Conservation (phyloP, 2,113 vertebrate species). For the Dipodomys merriami region DNA sequence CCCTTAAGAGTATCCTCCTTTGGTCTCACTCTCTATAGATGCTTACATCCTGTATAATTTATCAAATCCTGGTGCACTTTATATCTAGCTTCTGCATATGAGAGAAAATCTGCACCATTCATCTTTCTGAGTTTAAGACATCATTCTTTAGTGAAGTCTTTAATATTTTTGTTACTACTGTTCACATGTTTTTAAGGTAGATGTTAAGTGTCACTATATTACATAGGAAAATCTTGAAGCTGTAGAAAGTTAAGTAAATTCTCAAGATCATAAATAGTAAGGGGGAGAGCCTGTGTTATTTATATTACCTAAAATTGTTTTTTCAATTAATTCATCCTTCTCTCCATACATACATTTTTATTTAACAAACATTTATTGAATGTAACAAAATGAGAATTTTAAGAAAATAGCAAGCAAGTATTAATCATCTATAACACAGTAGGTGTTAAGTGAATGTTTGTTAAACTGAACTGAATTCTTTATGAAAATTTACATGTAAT, state of each 20-base stretch:
- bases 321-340: conserved; percentile 29
- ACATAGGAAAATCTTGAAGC: not conserved
- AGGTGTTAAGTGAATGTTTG: conserved; percentile 67
- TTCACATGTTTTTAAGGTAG: not conserved
- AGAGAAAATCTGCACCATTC: no score
- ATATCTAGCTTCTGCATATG: no score
- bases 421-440: conserved; percentile 66
- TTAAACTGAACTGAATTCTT: conserved; percentile 52
- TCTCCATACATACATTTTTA: conserved; percentile 20
- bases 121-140: not conserved
- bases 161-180: not conserved
- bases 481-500: conserved; percentile 67
- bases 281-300: not conserved
- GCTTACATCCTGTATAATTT: no score
- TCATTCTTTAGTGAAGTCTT: conserved; percentile 23
- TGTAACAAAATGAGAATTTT: conserved; percentile 47
- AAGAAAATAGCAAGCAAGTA: conserved; percentile 45
- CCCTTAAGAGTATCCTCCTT: no score
- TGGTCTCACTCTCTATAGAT: no score
- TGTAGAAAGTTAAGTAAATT: conserved; percentile 27
- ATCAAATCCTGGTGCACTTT: no score
- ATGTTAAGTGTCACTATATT: conserved; percentile 27
- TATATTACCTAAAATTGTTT: not conserved
- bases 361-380: conserved; percentile 22
- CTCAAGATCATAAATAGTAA: conserved; percentile 5